Percentiles rank a stretch among this genome's conserved stretches.
phyloP scores from a whole-genome alignment of 2,797 vertebrate species.

The Sebastes aleutianus region DNA sequence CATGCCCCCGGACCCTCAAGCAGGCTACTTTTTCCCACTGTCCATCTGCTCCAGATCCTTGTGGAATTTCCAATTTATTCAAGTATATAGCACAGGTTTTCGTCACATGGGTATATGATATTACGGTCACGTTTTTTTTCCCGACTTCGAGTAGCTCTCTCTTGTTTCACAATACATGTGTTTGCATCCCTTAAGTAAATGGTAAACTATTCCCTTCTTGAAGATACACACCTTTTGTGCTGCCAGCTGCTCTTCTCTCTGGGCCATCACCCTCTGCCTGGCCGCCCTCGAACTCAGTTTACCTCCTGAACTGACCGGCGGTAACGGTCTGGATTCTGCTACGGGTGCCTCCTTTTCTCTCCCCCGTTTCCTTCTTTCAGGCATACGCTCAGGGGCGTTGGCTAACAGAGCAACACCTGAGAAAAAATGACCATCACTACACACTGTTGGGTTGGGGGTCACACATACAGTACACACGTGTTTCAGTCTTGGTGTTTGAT shows the following conservation, averaged over 20 bases:
- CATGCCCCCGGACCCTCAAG: too few relatives aligned
- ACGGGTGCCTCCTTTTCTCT: conserved; percentile 81
- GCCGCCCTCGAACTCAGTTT: conserved; percentile 86
- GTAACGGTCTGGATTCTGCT: conserved; percentile 72
- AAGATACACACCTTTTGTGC: conserved; percentile 85
- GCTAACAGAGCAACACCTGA: conserved; percentile 94
- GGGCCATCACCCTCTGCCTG: conserved; percentile 86
- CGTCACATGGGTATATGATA: too few relatives aligned
- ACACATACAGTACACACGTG: background rate
- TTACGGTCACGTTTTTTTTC: too few relatives aligned
- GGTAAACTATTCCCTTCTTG: too few relatives aligned
- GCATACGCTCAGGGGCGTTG: conserved; percentile 90
- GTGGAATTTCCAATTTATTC: too few relatives aligned
- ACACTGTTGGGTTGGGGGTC: background rate
- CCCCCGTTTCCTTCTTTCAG: conserved; percentile 84
- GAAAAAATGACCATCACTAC: background rate
- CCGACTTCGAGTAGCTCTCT: too few relatives aligned
- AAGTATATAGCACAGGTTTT: too few relatives aligned
- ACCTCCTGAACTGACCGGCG: conserved; percentile 65
- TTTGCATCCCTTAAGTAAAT: too few relatives aligned
- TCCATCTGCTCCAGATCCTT: too few relatives aligned
- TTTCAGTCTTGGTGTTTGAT: background rate
- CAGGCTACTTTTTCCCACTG: too few relatives aligned
- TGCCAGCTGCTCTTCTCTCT: conserved; percentile 91
- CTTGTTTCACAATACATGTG: too few relatives aligned